These are phyloP conservation scores for Engystomops pustulosus DNA, from an alignment of 2,113 vertebrate genomes.

Conservation along the genomic window DNA sequence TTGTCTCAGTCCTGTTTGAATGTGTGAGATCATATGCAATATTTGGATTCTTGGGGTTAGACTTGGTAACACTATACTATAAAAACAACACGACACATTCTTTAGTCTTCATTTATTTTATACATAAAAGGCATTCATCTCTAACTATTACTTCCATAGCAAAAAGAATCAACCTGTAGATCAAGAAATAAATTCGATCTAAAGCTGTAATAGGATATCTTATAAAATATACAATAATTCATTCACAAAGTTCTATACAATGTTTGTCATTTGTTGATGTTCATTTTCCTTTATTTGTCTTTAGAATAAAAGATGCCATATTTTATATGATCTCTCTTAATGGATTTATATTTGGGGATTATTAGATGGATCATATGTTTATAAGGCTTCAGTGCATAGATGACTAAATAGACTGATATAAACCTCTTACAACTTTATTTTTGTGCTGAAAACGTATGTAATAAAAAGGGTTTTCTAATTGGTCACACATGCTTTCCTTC, in stretches of 20 bases:
- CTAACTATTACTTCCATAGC: constrained; percentile 41
- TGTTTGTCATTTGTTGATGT: constrained; percentile 72
- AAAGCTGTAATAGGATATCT: constrained; percentile 22
- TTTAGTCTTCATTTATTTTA: constrained; percentile 13
- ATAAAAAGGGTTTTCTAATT: neutral
- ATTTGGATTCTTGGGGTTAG: too few species aligned
- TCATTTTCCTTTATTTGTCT: constrained; percentile 71
- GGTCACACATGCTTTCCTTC: neutral
- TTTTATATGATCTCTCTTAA: constrained; percentile 55
- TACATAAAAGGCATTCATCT: constrained; percentile 38
- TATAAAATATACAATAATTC: constrained; percentile 72
- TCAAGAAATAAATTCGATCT: constrained; percentile 43
- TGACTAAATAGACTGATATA: neutral
- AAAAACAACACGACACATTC: too few species aligned
- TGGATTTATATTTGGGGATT: neutral
- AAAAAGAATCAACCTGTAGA: constrained; percentile 42
- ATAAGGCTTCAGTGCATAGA: neutral
- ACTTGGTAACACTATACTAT: too few species aligned
- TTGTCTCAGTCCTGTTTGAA: too few species aligned
- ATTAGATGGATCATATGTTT: neutral
- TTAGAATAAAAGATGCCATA: constrained; percentile 77
- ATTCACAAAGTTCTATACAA: constrained; percentile 79
- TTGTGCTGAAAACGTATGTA: neutral
- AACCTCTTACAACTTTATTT: neutral
- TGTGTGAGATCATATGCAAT: too few species aligned